phyloP scores from a whole-genome alignment of 2,888 invertebrate genomes.

The Chironomus riparius region DNA sequence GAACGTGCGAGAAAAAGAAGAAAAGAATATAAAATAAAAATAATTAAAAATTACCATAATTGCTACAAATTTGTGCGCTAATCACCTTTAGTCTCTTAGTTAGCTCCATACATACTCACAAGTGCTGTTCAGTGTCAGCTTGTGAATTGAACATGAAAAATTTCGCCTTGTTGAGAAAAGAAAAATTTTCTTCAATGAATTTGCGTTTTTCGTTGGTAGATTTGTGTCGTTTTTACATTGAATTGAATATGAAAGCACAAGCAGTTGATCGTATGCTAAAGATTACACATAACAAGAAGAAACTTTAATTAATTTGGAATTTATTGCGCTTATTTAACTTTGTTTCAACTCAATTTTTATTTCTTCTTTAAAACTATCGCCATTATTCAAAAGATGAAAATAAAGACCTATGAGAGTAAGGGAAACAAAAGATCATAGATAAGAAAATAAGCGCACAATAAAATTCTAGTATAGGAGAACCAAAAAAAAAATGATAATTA shows the following conservation, averaged over 20 bases:
- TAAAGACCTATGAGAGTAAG: background rate
- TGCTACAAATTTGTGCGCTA: slow-evolving; percentile 26
- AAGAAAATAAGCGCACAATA: slow-evolving; percentile 1
- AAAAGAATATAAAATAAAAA: background rate
- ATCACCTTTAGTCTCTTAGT: slow-evolving; percentile 5
- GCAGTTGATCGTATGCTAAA: background rate
- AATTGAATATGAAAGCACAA: slow-evolving; percentile 3
- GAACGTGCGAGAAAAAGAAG: background rate
- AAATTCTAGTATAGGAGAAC: background rate
- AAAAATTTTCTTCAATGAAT: background rate
- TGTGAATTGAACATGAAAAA: slow-evolving; percentile 1
- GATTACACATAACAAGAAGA: background rate
- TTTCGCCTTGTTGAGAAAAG: background rate
- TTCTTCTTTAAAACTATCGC: background rate
- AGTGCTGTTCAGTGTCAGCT: background rate
- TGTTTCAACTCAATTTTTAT: background rate
- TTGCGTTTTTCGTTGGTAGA: background rate
- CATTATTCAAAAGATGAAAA: slow-evolving; percentile 8
- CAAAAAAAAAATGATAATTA: slow-evolving; percentile 23
- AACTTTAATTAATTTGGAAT: slow-evolving; percentile 23
- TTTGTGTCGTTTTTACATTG: background rate
- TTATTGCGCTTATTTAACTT: slow-evolving; percentile 11
- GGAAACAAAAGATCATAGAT: background rate
- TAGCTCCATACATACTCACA: too few species aligned
- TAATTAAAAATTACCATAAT: slow-evolving; percentile 23